phyloP scores from a whole-genome alignment of 2,888 invertebrate genomes.

The Orgyia antiqua region DNA sequence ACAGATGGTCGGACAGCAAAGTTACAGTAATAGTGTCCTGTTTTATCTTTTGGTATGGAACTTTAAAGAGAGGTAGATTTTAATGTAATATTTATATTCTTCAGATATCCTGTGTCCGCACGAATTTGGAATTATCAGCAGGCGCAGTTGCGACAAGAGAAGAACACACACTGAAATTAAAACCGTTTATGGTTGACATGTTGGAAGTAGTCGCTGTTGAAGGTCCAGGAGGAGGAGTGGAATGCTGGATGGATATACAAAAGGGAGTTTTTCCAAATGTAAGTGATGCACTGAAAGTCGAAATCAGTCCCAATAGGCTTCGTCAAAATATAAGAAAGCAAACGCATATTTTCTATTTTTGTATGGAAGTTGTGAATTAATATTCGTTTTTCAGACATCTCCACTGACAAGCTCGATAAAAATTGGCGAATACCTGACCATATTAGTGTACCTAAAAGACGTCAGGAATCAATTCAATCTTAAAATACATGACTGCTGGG shows the following conservation, averaged over 20 bases:
- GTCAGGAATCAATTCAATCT: slow-evolving; percentile 80
- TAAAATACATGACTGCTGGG: slow-evolving; percentile 85
- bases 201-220: slow-evolving; percentile 82
- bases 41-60: too few relatives aligned
- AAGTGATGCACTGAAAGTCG: slow-evolving; percentile 30
- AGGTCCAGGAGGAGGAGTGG: slow-evolving; percentile 80
- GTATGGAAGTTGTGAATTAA: too few relatives aligned
- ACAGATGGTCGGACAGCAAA: too few relatives aligned
- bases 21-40: too few relatives aligned
- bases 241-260: slow-evolving; percentile 89
- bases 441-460: slow-evolving; percentile 84
- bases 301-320: too few relatives aligned
- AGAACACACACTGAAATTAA: slow-evolving; percentile 64
- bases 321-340: too few relatives aligned
- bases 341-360: too few relatives aligned
- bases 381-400: slow-evolving; percentile 58
- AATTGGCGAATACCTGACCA: slow-evolving; percentile 83
- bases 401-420: slow-evolving; percentile 80
- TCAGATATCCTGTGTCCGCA: slow-evolving; percentile 66
- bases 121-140: slow-evolving; percentile 54
- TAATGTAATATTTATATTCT: too few relatives aligned
- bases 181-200: slow-evolving; percentile 84
- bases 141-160: slow-evolving; percentile 38
- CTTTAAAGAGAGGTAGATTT: too few relatives aligned
- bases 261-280: slow-evolving; percentile 84